Conservation (phyloP, 2,888 invertebrate genomes). For the Girardia tigrina region DNA sequence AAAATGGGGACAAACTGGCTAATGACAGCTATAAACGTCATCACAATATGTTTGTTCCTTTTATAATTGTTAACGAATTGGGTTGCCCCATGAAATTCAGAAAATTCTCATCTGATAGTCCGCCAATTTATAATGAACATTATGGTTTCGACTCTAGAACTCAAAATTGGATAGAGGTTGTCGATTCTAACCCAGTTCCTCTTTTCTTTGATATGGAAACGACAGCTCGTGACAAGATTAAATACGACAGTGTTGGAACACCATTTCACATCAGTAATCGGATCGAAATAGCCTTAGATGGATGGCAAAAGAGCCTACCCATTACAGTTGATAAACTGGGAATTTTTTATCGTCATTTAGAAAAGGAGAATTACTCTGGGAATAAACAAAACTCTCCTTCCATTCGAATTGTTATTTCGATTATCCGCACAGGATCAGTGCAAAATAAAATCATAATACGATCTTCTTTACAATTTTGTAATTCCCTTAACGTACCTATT, state of each 20-base stretch:
- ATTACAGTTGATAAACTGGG: background rate
- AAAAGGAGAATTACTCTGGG: background rate
- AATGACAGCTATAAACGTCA: background rate
- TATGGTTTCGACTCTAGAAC: background rate
- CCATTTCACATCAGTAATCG: background rate
- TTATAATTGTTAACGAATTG: background rate
- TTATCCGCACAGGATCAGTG: background rate
- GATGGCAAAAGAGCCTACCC: background rate
- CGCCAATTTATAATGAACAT: background rate
- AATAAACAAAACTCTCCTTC: background rate
- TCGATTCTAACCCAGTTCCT: background rate
- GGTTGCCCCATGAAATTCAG: background rate
- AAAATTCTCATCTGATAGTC: background rate
- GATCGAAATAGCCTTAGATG: background rate
- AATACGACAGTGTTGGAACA: background rate
- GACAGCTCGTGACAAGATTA: background rate
- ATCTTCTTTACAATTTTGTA: background rate
- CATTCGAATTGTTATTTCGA: background rate
- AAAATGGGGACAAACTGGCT: background rate
- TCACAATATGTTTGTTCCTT: background rate
- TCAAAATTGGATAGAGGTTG: background rate
- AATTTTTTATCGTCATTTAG: background rate
- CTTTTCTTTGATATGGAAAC: background rate
- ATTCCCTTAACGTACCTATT: background rate
- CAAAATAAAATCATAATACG: background rate